Conservation (phyloP, 1,140 invertebrate genomes). For the Bursaphelenchus mucronatus region DNA sequence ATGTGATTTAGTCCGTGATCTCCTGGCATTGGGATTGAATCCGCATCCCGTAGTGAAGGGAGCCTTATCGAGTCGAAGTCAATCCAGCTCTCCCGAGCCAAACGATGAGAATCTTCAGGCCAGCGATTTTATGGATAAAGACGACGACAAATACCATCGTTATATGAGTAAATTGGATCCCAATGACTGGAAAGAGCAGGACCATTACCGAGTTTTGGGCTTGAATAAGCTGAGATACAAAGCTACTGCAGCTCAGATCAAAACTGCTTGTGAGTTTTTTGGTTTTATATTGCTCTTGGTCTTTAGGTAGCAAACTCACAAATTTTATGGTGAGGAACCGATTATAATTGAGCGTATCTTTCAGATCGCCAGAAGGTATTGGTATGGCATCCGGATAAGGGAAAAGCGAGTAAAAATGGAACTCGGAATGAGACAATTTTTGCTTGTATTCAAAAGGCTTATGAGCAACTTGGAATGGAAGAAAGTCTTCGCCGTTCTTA, state of each 20-base stretch:
- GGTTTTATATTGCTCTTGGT: slow-evolving; percentile 1
- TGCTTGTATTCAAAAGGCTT: slow-evolving; percentile 96
- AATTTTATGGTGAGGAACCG: too few relatives aligned
- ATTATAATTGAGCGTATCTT: slow-evolving; percentile 16
- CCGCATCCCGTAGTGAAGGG: slow-evolving; percentile 32
- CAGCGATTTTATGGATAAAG: slow-evolving; percentile 38
- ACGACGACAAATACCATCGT: slow-evolving; percentile 39
- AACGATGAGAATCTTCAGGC: slow-evolving; percentile 3
- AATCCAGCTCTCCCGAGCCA: background rate
- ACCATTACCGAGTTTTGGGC: slow-evolving; percentile 50
- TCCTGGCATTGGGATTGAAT: slow-evolving; percentile 29
- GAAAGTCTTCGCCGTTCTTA: slow-evolving; percentile 77
- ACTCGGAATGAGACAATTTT: slow-evolving; percentile 78
- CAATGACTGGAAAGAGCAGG: slow-evolving; percentile 48
- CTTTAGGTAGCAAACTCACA: background rate
- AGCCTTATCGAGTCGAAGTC: background rate
- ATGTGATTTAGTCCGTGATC: slow-evolving; percentile 33
- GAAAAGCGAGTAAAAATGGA: slow-evolving; percentile 63
- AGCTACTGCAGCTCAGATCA: slow-evolving; percentile 42
- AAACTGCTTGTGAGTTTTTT: slow-evolving; percentile 42
- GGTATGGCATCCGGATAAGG: slow-evolving; percentile 95
- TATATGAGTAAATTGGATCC: slow-evolving; percentile 43
- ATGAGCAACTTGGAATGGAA: slow-evolving; percentile 77
- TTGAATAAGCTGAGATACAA: slow-evolving; percentile 44
- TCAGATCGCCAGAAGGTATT: slow-evolving; percentile 78